Conservation (phyloP, 2,888 invertebrate species). For the Odiellus spinosus region DNA sequence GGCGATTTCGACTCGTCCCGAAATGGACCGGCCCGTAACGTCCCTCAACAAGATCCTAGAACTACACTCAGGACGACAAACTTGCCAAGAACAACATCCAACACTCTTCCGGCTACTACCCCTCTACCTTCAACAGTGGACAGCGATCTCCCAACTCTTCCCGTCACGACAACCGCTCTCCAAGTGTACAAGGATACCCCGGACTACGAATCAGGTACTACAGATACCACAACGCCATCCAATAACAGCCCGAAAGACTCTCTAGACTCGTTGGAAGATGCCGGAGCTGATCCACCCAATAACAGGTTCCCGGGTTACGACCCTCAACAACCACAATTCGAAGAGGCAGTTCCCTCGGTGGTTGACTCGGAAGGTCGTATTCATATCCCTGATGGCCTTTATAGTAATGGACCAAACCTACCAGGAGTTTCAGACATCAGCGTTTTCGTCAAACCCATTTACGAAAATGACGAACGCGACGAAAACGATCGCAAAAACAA, state of each 20-base stretch:
- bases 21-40: background rate
- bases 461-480: conserved; percentile 4
- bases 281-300: no score
- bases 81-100: no score
- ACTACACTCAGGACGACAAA: background rate
- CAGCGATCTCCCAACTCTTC: no score
- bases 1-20: background rate
- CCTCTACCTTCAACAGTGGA: no score
- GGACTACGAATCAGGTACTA: no score
- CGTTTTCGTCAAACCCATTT: conserved; percentile 15
- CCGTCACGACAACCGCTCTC: no score
- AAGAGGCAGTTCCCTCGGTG: conserved; percentile 20
- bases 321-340: conserved; percentile 17
- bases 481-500: conserved; percentile 4
- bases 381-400: conserved; percentile 18
- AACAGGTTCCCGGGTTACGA: conserved; percentile 10
- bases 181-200: no score
- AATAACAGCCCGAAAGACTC: no score
- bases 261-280: no score
- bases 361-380: conserved; percentile 20
- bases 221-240: no score
- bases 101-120: no score
- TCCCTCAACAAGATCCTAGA: background rate
- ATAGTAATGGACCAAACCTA: conserved; percentile 7
- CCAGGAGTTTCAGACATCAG: conserved; percentile 10